Evolutionary conservation across 2,797 vertebrate species (phyloP), one percentile per base, ranked within the genome.

Genomic region (Scomberomorus guttatus): DNA sequence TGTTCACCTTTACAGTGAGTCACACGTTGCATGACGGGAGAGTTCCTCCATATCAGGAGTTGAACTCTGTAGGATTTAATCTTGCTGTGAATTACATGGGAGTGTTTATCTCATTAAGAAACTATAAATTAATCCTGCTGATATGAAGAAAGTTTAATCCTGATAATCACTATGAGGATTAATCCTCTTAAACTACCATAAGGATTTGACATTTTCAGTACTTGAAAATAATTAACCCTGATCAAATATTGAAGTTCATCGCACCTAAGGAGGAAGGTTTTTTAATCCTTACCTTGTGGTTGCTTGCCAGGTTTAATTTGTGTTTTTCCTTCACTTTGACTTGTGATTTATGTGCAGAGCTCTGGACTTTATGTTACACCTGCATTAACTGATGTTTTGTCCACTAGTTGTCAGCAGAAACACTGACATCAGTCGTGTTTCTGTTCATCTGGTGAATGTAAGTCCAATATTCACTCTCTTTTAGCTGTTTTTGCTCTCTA

Each of bases 151-250:
- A 42, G 32, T 55, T 59, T 63, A 72, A 69, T 76, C 58, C 72
- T 50, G 24, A 37, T 62, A 76, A 78, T 39, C 37, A 20, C 48
- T 14, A 14, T 34, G 42, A 37, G 51, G 55, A 61, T 56, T 56
- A 60, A 67, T 59, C 52, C 29, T 42, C 12, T 65, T 56, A 74
- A 82, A 70, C 59, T 12, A 51, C 50, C 34, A 50, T 58, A 51
- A 54, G 10, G n/a, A 72, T 56, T 62, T 44, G 18, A 55, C 24
- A 17, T 58, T 63, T 73, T 13, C 34, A 37, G 2, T 14, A 9
- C 37, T 66, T 72, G 66, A 22, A 72, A 39, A 58, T 67, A 44
- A 66, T 81, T 39, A 54, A 52, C 17, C 42, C 50, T 7, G 32
- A 66, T 66, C 20, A 60, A 39, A 61, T 56, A 60, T 52, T 54